Evolutionary conservation across 2,888 invertebrate genomes (phyloP).

Genomic region (Odontothrips loti): DNA sequence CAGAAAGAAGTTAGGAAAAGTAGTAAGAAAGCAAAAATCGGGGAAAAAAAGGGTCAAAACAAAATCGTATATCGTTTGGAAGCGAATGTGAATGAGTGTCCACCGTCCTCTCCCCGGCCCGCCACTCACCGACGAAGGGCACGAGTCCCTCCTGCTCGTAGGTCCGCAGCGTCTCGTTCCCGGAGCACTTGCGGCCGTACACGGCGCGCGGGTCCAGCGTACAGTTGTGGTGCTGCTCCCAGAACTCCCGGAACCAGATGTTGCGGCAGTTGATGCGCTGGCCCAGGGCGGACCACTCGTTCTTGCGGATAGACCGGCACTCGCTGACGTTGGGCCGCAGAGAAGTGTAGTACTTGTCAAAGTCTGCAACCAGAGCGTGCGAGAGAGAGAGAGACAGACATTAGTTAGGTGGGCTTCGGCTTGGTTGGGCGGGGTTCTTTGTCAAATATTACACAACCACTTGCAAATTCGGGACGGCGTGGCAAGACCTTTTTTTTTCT

Average conservation of each 20-base stretch:
- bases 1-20: not conserved
- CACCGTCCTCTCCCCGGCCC: too few species aligned
- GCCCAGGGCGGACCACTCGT: not conserved
- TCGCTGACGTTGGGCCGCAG: slow-evolving; percentile 51
- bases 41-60: not conserved
- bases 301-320: not conserved
- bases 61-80: too few species aligned
- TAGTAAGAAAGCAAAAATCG: not conserved
- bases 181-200: slow-evolving; percentile 45
- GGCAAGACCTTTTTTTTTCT: too few species aligned
- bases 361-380: slow-evolving; percentile 49
- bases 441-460: too few species aligned
- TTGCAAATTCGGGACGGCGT: too few species aligned
- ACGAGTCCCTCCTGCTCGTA: slow-evolving; percentile 59
- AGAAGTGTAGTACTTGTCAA: slow-evolving; percentile 64
- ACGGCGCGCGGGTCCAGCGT: not conserved
- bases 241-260: slow-evolving; percentile 73
- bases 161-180: slow-evolving; percentile 49
- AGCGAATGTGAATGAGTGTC: too few species aligned
- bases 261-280: slow-evolving; percentile 58
- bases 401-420: too few species aligned
- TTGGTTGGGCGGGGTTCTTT: too few species aligned
- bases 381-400: not conserved
- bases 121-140: slow-evolving; percentile 62
- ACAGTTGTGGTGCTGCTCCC: slow-evolving; percentile 51